Evolutionary conservation across 2,888 invertebrate species (phyloP), one percentile per base, ranked within the genome.

Genomic region (Fragum sueziense): DNA sequence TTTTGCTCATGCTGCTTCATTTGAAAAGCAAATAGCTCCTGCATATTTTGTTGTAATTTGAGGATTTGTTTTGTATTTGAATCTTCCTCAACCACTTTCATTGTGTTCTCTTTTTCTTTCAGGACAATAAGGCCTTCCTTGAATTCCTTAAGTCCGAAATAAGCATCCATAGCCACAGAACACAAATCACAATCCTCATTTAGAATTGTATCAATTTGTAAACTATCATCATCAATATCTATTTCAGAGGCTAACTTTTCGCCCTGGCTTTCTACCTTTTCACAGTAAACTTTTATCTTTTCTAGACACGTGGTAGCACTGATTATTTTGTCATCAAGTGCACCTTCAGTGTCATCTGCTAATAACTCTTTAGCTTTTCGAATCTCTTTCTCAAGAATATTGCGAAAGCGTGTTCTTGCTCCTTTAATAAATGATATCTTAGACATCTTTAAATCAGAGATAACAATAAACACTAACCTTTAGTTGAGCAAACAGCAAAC

Each of bases 331-430:
- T 20, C 33, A 9, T 65, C 41, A 3, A 1, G n/a, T n/a, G 17
- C n/a, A 33, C n/a, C 2, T 62, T 17, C 62, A 14, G 33, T n/a
- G 2, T 37, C 37, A 37, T 34, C 34, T 37, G n/a, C 2, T 17
- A 69, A 17, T 3, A 57, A 14, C 2, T 22, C 22, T 57, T 70
- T 54, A 22, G 20, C 57, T 6, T 22, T 2, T n/a, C 57, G 25
- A 27, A 70, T 57, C 52, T 52, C 70, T 25, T 11, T 31, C 27
- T 57, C 33, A 31, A 70, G 57, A 4, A 22, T 17, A 54, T 57
- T 31, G n/a, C 34, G 57, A 31, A 27, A 57, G 54, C 70, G 70
- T 14, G 70, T 70, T 17, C 7, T 11, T 22, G 57, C 57, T n/a
- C 57, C 57, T 57, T 54, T 57, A 33, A 70, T 29, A 14, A 25